phyloP scores from a whole-genome alignment of 2,797 vertebrate genomes.

The Enteromius treurensis region DNA sequence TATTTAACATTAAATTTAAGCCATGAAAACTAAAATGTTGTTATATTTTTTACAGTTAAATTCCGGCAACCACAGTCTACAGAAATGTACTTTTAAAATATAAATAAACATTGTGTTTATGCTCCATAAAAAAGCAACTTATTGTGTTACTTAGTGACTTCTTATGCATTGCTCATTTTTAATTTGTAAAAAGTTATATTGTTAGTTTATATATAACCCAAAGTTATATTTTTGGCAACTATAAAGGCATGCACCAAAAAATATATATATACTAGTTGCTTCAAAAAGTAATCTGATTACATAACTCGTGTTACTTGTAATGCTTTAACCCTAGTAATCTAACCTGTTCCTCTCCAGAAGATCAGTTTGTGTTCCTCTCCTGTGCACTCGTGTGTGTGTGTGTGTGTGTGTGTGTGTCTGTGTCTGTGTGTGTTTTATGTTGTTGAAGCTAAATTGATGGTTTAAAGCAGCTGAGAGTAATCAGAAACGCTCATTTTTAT shows the following conservation, averaged over 20 bases:
- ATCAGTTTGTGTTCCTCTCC: not conserved
- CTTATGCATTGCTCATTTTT: not conserved
- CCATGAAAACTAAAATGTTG: too few relatives aligned
- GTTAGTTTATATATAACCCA: too few relatives aligned
- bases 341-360: not conserved
- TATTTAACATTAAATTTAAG: too few relatives aligned
- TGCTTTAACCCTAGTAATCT: not conserved
- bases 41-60: too few relatives aligned
- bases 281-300: not conserved
- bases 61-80: not conserved
- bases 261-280: not conserved
- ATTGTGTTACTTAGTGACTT: too few relatives aligned
- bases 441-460: slow-evolving; percentile 41
- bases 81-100: too few relatives aligned
- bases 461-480: slow-evolving; percentile 48
- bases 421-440: slow-evolving; percentile 17
- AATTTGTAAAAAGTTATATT: too few relatives aligned
- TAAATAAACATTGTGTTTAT: too few relatives aligned
- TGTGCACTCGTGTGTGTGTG: not conserved
- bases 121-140: too few relatives aligned
- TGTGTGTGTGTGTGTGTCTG: slow-evolving; percentile 29
- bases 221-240: too few relatives aligned
- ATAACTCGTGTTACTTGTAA: not conserved
- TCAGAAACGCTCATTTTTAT: slow-evolving; percentile 55
- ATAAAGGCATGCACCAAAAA: too few relatives aligned